Evolutionary conservation across 2,888 invertebrate species (phyloP), one percentile per base, ranked within the genome.

Genomic region (Noctuana brunneofusca): DNA sequence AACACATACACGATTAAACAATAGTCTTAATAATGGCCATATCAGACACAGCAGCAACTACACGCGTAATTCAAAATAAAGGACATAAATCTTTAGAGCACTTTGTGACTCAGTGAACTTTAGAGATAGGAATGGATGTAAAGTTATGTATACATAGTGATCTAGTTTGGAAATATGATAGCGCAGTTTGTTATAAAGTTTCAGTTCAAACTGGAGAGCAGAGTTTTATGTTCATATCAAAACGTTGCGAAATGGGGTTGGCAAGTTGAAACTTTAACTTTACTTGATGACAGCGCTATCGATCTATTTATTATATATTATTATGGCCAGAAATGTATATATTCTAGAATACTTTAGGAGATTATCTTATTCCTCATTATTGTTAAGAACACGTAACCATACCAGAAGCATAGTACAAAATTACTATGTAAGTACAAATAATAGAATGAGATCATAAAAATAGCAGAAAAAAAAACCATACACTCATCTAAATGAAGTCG

Each of bases 151-250:
- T n/a, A n/a, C n/a, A n/a, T 48, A 35, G 60, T 16, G 54, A 60
- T 60, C 54, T 32, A 60, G 60, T 60, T 60, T 46, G 53, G 46
- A 54, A 53, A 48, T 60, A 60, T 53, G 43, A 60, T 60, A 43
- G 52, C 52, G 2, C 22, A 43, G 53, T 53, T 59, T 41, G 53
- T 32, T 60, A 60, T 54, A 48, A 46, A 48, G 53, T 46, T 27
- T 27, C 27, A n/a, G 49, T 14, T 49, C 14, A n/a, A 49, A 49
- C 49, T 49, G 27, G 49, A 49, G 22, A 20, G 22, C 35, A n/a
- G 35, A 49, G 46, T 57, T 57, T 57, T 57, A 57, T 24, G 46
- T 32, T 57, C 48, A 35, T 32, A 48, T 48, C 57, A 49, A 57
- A 57, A 35, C 48, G 35, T 46, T 46, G 46, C 46, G 27, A 11